phyloP scores from a whole-genome alignment of 1,140 invertebrate species.

The Polypedilum vanderplanki region DNA sequence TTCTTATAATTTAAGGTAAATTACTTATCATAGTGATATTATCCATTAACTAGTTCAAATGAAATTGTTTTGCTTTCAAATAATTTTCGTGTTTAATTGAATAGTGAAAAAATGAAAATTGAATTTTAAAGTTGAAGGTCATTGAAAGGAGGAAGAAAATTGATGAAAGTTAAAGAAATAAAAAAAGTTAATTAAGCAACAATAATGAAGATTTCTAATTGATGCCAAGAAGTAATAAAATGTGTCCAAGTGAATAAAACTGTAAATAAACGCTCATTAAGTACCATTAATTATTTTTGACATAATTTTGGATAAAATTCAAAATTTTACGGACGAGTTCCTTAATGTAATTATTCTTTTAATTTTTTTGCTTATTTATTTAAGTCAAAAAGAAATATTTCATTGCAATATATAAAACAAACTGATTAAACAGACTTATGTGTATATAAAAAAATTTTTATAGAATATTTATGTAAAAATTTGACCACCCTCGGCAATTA shows the following conservation, averaged over 20 bases:
- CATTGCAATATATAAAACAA: background rate
- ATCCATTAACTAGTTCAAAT: too few species aligned
- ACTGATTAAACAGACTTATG: background rate
- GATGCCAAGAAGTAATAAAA: background rate
- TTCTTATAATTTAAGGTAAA: background rate
- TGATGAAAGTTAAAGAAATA: background rate
- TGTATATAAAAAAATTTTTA: background rate
- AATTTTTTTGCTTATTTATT: background rate
- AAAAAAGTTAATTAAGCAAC: background rate
- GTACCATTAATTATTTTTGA: background rate
- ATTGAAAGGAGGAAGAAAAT: slow-evolving; percentile 2
- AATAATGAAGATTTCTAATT: too few species aligned
- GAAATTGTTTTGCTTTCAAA: too few species aligned
- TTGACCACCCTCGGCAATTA: slow-evolving; percentile 15
- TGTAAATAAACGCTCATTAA: background rate
- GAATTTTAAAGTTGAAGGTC: background rate
- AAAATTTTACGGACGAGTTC: background rate
- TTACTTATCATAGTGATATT: too few species aligned
- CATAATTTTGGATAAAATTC: slow-evolving; percentile 1
- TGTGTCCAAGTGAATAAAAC: background rate
- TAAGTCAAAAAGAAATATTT: background rate
- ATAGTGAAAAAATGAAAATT: background rate
- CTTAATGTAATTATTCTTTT: background rate
- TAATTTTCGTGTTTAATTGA: too few species aligned
- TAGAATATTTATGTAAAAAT: background rate